Evolutionary conservation across 2,113 vertebrate species (phyloP).

Genomic region (Acanthochromis polyacanthus): DNA sequence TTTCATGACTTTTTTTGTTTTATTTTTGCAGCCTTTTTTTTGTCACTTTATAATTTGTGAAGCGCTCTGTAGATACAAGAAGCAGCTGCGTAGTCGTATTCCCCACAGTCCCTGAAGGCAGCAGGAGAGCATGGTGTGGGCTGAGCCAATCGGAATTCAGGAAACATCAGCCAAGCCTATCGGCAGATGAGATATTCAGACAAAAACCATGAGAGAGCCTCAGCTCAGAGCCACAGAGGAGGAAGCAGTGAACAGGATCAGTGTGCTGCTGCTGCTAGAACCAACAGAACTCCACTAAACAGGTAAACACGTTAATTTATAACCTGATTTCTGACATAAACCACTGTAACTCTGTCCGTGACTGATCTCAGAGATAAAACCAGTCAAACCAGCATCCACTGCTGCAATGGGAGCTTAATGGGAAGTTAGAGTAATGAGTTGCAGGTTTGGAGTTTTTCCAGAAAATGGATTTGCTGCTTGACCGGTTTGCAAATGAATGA

Average conservation of each 20-base stretch:
- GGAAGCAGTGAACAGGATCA: background rate
- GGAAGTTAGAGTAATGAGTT: background rate
- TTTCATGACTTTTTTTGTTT: too few species aligned
- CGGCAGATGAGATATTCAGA: constrained; percentile 59
- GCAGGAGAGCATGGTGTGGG: constrained; percentile 45
- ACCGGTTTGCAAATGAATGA: constrained; percentile 60
- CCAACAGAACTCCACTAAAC: background rate
- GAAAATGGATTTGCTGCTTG: background rate
- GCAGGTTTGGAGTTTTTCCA: background rate
- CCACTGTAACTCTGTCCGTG: too few species aligned
- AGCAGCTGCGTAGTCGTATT: background rate
- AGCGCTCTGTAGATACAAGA: too few species aligned
- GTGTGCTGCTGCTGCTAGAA: background rate
- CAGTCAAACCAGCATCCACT: background rate
- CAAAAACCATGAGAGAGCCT: constrained; percentile 47
- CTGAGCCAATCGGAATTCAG: constrained; percentile 68
- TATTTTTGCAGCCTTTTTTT: too few species aligned
- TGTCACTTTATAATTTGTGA: too few species aligned
- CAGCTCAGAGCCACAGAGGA: constrained; percentile 5
- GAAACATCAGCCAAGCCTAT: constrained; percentile 65
- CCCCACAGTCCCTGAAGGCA: constrained; percentile 43
- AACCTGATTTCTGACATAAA: background rate
- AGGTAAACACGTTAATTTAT: constrained; percentile 38
- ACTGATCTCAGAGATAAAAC: background rate
- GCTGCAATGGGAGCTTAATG: too few species aligned